phyloP scores from a whole-genome alignment of 23 tunicate genomes.

The Clavelina lepadiformis region DNA sequence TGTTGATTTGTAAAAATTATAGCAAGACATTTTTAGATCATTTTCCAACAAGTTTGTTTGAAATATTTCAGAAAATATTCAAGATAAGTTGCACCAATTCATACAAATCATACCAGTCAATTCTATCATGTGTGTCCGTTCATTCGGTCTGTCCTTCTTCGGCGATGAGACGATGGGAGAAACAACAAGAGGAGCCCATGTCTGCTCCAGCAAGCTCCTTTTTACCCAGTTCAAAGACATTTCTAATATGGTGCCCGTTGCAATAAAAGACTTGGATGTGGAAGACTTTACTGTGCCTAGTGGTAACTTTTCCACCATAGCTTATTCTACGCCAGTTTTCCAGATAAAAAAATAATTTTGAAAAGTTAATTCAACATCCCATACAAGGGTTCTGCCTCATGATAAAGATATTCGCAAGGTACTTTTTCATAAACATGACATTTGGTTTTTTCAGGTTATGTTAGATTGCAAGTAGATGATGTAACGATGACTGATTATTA shows the following conservation, averaged over 20 bases:
- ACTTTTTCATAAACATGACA: too few species aligned
- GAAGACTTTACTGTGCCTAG: constrained; percentile 30
- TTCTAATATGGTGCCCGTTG: constrained; percentile 37
- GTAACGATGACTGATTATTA: constrained; percentile 70
- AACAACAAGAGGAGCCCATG: constrained; percentile 64
- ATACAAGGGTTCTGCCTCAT: too few species aligned
- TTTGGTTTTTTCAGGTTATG: constrained; percentile 35
- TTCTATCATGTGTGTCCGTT: not conserved
- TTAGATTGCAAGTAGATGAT: constrained; percentile 63
- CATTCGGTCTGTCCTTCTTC: constrained; percentile 54
- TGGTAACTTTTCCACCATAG: constrained; percentile 26
- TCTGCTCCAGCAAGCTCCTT: constrained; percentile 22
- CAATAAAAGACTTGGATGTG: not conserved
- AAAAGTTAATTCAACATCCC: too few species aligned
- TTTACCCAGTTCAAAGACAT: constrained; percentile 59
- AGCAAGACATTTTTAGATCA: too few species aligned
- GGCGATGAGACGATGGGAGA: constrained; percentile 86
- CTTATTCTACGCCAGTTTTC: too few species aligned
- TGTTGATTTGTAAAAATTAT: too few species aligned
- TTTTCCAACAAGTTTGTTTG: too few species aligned
- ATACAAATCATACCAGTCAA: constrained; percentile 10
- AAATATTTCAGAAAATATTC: constrained; percentile 7
- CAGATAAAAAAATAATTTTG: too few species aligned
- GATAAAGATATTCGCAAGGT: too few species aligned
- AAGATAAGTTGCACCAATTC: constrained; percentile 7